Evolutionary conservation across 2,888 invertebrate species (phyloP), one percentile per base, ranked within the genome.

Genomic region (Lasioglossum zephyrum): DNA sequence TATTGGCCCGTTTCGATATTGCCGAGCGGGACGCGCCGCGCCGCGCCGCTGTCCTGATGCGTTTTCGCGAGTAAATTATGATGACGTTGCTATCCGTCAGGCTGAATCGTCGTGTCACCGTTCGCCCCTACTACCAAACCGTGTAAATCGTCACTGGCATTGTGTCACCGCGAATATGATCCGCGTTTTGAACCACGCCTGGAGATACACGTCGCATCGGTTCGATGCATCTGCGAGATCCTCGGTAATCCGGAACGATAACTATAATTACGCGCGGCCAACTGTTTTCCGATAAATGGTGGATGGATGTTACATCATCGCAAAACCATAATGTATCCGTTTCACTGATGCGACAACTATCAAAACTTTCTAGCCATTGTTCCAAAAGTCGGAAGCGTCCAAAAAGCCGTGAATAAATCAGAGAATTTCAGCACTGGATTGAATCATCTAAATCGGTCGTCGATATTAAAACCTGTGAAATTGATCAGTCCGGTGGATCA

Each of bases 1-100:
- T 88, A 87, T 89, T 87, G 69, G 86, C 82, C 66, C 77, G 81
- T 77, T 88, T 83, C 85, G 90, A 88, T 87, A 87, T 75, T 81
- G 83, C 79, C 77, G 36, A 22, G 60, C 47, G 57, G 8, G 18
- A 22, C 26, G 60, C 60, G 26, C 13, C 53, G 60, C 60, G 26
- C 13, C 53, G n/a, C n/a, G 22, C 57, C 4, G 36, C 36, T 3
- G 63, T 79, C 74, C 66, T 83, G 79, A 88, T 77, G 82, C 79
- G 74, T 87, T 87, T 87, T 73, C 73, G n/a, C 73, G 70, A 77
- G 77, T 87, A 81, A 82, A 87, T 86, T 81, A 89, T 79, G 81
- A 80, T 78, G 81, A 84, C 82, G 79, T 69, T 63, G 75, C 70
- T 70, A 82, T 82, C 77, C 82, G 87, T 86, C 87, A 87, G 47